These are phyloP conservation scores for Mythimna albipuncta DNA, from an alignment of 2,888 invertebrate species.

Conservation along the genomic window DNA sequence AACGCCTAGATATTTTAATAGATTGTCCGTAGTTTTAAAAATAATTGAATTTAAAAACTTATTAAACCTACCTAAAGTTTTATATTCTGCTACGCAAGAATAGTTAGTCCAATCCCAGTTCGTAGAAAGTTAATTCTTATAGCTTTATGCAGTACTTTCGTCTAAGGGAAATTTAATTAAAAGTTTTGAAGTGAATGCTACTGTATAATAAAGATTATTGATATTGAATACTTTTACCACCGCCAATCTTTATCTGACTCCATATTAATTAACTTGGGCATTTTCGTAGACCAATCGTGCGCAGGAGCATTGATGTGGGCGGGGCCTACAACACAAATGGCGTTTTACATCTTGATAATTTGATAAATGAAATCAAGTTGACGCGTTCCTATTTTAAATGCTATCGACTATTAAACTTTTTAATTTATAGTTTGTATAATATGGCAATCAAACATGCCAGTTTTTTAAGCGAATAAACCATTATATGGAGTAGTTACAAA, in stretches of 20 bases:
- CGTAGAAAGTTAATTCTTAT: constrained; percentile 60
- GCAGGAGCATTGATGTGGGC: constrained; percentile 1
- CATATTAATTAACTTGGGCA: constrained; percentile 16
- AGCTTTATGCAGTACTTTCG: constrained; percentile 60
- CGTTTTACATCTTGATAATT: constrained; percentile 16
- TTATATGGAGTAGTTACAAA: constrained; percentile 46
- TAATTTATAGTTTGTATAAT: constrained; percentile 33
- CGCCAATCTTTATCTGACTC: constrained; percentile 13
- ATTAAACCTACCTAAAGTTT: constrained; percentile 59
- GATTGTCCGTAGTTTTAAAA: constrained; percentile 56
- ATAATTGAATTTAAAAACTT: constrained; percentile 46
- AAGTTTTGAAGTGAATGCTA: constrained; percentile 39
- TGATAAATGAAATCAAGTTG: constrained; percentile 11
- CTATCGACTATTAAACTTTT: constrained; percentile 14
- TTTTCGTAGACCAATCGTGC: constrained; percentile 18
- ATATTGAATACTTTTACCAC: constrained; percentile 22
- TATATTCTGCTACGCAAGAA: constrained; percentile 63
- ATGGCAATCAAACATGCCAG: constrained; percentile 13
- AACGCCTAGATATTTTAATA: constrained; percentile 58
- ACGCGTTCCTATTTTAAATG: constrained; percentile 46
- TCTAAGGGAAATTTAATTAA: constrained; percentile 44
- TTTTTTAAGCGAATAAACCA: constrained; percentile 12
- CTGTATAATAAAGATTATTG: constrained; percentile 35
- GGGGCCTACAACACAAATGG: constrained; percentile 11
- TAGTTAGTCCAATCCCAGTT: constrained; percentile 60